These are phyloP conservation scores for Prosapia bicincta DNA, from an alignment of 2,888 invertebrate genomes.

Conservation along the genomic window DNA sequence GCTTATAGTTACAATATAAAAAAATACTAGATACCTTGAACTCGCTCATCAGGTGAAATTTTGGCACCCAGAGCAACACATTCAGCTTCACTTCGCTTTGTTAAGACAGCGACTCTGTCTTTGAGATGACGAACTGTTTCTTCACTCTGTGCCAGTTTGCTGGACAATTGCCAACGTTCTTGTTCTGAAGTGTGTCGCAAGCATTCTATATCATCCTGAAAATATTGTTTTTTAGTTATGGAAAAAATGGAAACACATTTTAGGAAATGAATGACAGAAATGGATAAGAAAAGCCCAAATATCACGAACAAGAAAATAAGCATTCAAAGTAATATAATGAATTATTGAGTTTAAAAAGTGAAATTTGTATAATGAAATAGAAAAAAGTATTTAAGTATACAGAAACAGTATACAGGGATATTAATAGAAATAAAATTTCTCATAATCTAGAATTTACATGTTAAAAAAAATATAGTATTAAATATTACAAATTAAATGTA, in stretches of 20 bases:
- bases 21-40: conserved; percentile 44
- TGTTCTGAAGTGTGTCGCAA: conserved; percentile 69
- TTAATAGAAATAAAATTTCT: too few species aligned
- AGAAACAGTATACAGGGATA: too few species aligned
- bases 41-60: conserved; percentile 52
- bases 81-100: conserved; percentile 46
- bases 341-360: too few species aligned
- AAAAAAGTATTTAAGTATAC: too few species aligned
- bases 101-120: conserved; percentile 58
- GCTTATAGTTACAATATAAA: background rate
- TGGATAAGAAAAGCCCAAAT: background rate
- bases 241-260: conserved; percentile 12
- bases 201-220: conserved; percentile 75
- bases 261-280: background rate
- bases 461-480: too few species aligned
- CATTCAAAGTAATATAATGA: too few species aligned
- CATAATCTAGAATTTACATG: too few species aligned
- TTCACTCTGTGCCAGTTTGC: conserved; percentile 67
- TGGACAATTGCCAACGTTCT: conserved; percentile 64
- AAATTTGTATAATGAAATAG: too few species aligned
- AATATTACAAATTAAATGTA: too few species aligned
- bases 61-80: conserved; percentile 39
- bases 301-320: too few species aligned
- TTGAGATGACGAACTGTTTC: conserved; percentile 71
- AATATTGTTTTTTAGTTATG: conserved; percentile 27